phyloP scores from a whole-genome alignment of 2,888 invertebrate species.

The Drosophila mimetica region DNA sequence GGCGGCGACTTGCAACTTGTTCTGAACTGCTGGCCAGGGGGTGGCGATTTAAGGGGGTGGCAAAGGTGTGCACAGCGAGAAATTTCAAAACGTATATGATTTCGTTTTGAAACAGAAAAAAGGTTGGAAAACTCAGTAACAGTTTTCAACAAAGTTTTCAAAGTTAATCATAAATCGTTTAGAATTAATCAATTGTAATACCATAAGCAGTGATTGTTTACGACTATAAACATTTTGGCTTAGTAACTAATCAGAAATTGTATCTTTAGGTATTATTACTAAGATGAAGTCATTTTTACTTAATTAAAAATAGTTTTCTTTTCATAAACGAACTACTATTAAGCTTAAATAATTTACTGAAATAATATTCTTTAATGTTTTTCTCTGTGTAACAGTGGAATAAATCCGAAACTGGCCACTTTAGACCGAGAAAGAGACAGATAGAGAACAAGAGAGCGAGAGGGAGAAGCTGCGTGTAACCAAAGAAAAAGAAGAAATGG shows the following conservation, averaged over 20 bases:
- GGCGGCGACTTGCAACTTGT: constrained; percentile 67
- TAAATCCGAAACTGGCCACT: constrained; percentile 53
- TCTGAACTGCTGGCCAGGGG: constrained; percentile 43
- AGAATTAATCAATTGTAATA: too few relatives aligned
- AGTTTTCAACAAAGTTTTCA: too few relatives aligned
- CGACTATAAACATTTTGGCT: too few relatives aligned
- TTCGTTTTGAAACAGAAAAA: not conserved
- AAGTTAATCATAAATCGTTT: too few relatives aligned
- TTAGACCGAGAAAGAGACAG: constrained; percentile 19
- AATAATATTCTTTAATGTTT: not conserved
- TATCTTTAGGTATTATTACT: too few relatives aligned
- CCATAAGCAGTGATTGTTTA: too few relatives aligned
- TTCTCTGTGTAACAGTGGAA: constrained; percentile 5
- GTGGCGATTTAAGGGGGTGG: constrained; percentile 23
- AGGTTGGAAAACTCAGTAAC: too few relatives aligned
- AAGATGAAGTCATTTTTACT: too few relatives aligned
- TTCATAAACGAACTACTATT: too few relatives aligned
- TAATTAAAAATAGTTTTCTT: too few relatives aligned
- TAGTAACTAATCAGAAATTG: too few relatives aligned
- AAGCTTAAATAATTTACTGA: not conserved
- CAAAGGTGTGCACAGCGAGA: not conserved
- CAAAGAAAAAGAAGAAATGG: constrained; percentile 19
- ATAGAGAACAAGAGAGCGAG: not conserved
- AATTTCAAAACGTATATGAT: not conserved
- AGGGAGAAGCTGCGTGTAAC: constrained; percentile 12